Evolutionary conservation across 2,113 vertebrate species (phyloP).

Genomic region (Leucosticte australis): DNA sequence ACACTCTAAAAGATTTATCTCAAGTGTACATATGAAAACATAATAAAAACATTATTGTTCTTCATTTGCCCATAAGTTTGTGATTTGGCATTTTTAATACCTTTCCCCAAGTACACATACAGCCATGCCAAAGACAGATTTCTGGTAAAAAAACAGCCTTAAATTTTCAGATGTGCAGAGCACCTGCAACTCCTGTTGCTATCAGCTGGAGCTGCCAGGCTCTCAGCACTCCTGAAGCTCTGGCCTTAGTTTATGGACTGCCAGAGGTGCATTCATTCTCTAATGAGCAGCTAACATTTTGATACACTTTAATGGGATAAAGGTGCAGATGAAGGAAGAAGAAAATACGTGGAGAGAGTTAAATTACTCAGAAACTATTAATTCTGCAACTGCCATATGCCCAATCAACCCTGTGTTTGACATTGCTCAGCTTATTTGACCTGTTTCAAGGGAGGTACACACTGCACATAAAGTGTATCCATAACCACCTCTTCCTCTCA

Average conservation of each 20-base stretch:
- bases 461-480: background rate
- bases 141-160: background rate
- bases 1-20: background rate
- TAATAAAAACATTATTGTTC: background rate
- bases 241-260: background rate
- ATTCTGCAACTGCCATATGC: background rate
- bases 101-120: background rate
- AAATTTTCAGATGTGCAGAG: background rate
- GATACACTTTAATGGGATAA: conserved; percentile 17
- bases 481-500: conserved; percentile 1
- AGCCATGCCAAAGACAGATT: background rate
- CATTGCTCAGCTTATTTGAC: background rate
- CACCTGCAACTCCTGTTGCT: background rate
- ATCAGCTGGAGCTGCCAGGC: background rate
- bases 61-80: background rate
- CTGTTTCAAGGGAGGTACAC: conserved; percentile 4
- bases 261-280: conserved; percentile 35
- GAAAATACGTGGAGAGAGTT: background rate
- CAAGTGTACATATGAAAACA: background rate
- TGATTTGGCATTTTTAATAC: background rate
- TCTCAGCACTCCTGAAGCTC: background rate
- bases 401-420: background rate
- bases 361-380: background rate
- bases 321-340: background rate
- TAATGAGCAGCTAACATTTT: conserved; percentile 41